Evolutionary conservation across 2,113 vertebrate species (phyloP), one percentile per base, ranked within the genome.

Genomic region (Cyphomyrus plagiostoma): DNA sequence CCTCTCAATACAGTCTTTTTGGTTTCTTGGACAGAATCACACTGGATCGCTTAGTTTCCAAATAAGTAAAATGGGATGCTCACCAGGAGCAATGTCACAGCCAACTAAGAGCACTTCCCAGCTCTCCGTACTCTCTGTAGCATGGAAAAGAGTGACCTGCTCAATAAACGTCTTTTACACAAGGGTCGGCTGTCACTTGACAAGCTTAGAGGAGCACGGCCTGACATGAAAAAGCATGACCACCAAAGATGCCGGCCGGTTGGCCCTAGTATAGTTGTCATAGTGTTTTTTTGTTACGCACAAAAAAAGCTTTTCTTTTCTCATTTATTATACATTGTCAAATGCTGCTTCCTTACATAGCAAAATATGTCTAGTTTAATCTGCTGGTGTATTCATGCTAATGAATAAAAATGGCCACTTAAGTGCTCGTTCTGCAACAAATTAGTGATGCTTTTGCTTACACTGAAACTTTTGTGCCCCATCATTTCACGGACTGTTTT

Each of bases 151-250:
- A 92, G 89, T 96, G 96, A 96, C 95, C 96, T 95, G 92, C 92
- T 92, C 92, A 93, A 94, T 97, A 94, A 95, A 94, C 95, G 94
- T 92, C 93, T 94, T 95, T 95, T 94, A 96, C 93, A 94, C 91
- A 89, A 93, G 93, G 92, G 96, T 97, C 96, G 96, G 95, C 95
- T 92, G 94, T 96, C 96, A 95, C 94, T 96, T 95, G 94, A 96
- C 92, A 92, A 92, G 94, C 92, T 92, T 93, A 93, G 94, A 95
- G 93, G 95, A 96, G 92, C 89, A 94, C 93, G 92, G 91, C 93
- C 92, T 90, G 92, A 92, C 94, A 93, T 92, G 91, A 94, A 94
- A 52, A 94, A 93, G 89, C 93, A 90, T 91, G 97, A 93, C 96
- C 97, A 97, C 97, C 97, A 95, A 96, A 95, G 95, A 58, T 88